Conservation (phyloP, 2,113 vertebrate genomes). For the Leucosticte australis region DNA sequence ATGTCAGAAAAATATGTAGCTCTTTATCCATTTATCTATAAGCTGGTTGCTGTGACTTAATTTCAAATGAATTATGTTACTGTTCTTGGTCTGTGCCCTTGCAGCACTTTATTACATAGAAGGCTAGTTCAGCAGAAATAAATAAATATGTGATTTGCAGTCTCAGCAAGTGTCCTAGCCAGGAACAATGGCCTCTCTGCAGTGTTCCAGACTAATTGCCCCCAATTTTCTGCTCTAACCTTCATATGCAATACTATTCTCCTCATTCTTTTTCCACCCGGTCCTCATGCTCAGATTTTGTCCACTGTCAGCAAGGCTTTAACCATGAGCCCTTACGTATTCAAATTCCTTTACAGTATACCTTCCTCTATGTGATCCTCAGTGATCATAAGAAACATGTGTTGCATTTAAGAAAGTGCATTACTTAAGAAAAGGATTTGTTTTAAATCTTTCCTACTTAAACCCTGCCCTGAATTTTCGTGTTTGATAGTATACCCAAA, state of each 20-base stretch:
- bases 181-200: constrained; percentile 55
- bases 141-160: constrained; percentile 63
- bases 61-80: constrained; percentile 62
- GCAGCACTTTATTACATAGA: constrained; percentile 60
- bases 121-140: constrained; percentile 67
- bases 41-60: constrained; percentile 51
- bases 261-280: background rate
- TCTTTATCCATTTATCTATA: constrained; percentile 62
- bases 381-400: background rate
- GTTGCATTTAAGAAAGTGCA: background rate
- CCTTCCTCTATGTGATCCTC: background rate
- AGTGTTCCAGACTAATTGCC: constrained; percentile 57
- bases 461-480: background rate
- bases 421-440: background rate
- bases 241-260: background rate
- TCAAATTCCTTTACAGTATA: constrained; percentile 26
- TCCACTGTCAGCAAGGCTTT: background rate
- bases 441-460: background rate
- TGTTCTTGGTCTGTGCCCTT: constrained; percentile 55
- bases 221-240: constrained; percentile 46
- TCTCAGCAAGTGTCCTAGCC: constrained; percentile 50
- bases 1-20: constrained; percentile 14
- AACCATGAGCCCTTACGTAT: background rate
- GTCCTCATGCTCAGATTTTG: background rate
- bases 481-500: background rate